Percentiles rank a stretch among this genome's conserved stretches.
Evolutionary conservation across 2,113 vertebrate species (phyloP).

Genomic region (Psittacula cyanocephala): DNA sequence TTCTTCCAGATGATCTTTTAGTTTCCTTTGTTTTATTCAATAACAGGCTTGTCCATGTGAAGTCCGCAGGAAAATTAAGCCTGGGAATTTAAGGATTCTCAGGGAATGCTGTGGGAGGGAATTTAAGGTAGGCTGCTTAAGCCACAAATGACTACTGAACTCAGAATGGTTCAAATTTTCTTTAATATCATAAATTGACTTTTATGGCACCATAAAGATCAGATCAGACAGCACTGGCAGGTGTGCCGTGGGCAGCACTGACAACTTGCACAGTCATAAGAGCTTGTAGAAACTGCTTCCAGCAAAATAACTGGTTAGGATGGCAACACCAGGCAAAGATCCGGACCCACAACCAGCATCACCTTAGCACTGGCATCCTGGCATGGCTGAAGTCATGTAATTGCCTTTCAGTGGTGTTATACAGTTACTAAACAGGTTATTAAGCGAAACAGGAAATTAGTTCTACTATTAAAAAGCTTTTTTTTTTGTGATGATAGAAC

Average conservation of each 20-base stretch:
- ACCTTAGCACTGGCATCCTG: not conserved
- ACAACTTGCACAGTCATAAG: not conserved
- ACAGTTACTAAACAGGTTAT: not conserved
- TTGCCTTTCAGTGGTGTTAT: not conserved
- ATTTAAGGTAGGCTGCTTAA: not conserved
- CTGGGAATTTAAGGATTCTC: not conserved
- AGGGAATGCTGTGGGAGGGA: not conserved
- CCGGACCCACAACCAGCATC: not conserved
- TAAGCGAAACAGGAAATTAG: slow-evolving; percentile 7
- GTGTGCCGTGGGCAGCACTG: not conserved
- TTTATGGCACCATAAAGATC: not conserved
- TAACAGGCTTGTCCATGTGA: not conserved
- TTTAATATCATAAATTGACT: not conserved
- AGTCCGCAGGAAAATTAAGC: not conserved
- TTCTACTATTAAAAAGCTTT: not conserved
- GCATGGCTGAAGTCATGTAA: not conserved
- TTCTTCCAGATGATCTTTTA: not conserved
- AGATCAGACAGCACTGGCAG: not conserved
- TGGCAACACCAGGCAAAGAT: not conserved
- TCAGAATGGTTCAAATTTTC: not conserved
- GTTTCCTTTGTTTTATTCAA: not conserved
- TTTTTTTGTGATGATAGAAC: not conserved
- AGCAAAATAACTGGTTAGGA: not conserved
- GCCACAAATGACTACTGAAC: not conserved
- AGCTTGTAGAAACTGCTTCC: not conserved